A percentile compares a stretch with the other conserved stretches of the same genome.
Evolutionary conservation across 2,797 vertebrate species (phyloP).

Genomic region (Sus cebifrons): DNA sequence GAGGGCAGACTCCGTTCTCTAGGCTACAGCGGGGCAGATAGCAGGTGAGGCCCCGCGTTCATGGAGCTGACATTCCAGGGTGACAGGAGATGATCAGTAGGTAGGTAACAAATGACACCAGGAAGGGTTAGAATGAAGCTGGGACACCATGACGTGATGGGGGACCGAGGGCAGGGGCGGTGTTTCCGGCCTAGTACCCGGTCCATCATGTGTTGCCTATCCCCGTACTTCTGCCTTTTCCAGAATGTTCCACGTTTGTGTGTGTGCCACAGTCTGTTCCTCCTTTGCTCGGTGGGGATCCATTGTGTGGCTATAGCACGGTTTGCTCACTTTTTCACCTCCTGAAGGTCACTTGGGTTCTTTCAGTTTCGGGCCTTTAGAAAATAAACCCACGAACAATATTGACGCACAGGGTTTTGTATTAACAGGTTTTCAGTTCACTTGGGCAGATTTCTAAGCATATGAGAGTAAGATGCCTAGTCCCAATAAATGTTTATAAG

Average conservation of each 20-base stretch:
- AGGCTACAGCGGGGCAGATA: not conserved
- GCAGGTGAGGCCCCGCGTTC: not conserved
- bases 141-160: not conserved
- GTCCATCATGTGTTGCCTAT: too few relatives aligned
- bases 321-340: not conserved
- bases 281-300: not conserved
- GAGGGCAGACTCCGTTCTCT: not conserved
- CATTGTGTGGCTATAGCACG: not conserved
- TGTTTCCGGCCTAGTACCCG: too few relatives aligned
- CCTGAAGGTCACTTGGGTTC: not conserved
- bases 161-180: too few relatives aligned
- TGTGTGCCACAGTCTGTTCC: too few relatives aligned
- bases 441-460: slow-evolving; percentile 2
- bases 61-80: not conserved
- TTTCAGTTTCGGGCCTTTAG: slow-evolving; percentile 9
- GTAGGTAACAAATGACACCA: not conserved
- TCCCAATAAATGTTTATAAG: not conserved
- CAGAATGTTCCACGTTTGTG: not conserved
- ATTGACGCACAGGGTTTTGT: slow-evolving; percentile 6
- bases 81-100: not conserved
- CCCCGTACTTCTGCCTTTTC: not conserved
- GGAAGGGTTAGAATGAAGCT: not conserved
- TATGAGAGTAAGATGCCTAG: not conserved
- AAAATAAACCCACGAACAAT: not conserved
- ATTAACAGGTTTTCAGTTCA: slow-evolving; percentile 47